Evolutionary conservation across 2,113 vertebrate species (phyloP).

Genomic region (Turdus rufiventris): DNA sequence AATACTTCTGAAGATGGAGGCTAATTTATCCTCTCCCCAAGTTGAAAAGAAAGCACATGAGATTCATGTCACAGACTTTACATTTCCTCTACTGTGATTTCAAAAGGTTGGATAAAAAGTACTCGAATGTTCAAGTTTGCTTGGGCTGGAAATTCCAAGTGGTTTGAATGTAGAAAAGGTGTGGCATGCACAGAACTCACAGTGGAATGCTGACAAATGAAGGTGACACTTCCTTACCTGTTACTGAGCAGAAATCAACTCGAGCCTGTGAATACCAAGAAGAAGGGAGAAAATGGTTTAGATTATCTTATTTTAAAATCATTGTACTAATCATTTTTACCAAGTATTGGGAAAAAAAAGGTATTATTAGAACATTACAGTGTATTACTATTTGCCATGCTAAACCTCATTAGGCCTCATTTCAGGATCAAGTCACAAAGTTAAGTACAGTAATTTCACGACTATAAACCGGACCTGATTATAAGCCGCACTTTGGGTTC

Average conservation of each 20-base stretch:
- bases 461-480: too few species aligned
- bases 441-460: too few species aligned
- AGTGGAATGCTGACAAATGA: neutral
- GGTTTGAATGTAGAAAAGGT: neutral
- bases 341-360: neutral
- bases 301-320: neutral
- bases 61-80: neutral
- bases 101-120: neutral
- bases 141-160: neutral
- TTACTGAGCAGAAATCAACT: neutral
- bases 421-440: neutral
- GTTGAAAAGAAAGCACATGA: neutral
- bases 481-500: too few species aligned
- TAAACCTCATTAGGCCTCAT: neutral
- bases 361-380: neutral
- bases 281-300: neutral
- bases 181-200: neutral
- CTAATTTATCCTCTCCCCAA: neutral
- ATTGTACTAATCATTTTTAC: neutral
- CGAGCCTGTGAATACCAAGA: neutral
- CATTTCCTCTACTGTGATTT: neutral
- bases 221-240: neutral
- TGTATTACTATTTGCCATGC: fast-evolving
- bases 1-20: neutral
- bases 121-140: neutral